Evolutionary conservation across 2,888 invertebrate genomes (phyloP), one percentile per base, ranked within the genome.

Genomic region (Acanthosepion lycidas): DNA sequence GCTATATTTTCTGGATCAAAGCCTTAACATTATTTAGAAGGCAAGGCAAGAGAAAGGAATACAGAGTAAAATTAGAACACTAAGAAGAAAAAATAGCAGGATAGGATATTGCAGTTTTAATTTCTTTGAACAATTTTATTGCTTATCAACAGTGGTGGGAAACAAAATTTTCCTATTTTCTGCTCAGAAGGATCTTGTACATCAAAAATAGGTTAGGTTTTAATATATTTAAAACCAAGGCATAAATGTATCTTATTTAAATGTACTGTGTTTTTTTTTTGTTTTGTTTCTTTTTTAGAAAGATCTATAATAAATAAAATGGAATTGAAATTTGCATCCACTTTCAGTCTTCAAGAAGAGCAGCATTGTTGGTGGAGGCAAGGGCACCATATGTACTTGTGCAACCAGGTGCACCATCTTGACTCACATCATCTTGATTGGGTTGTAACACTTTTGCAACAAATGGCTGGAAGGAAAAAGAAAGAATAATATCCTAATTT

Each of bases 391-490:
- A 93, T 18, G 53, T 78, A 6, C 59, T 78, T 23, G 94, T 94
- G 42, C 59, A n/a, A 64, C 91, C 49, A 23, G 59, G 91, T 42
- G 49, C 64, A 12, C 59, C 53, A 42, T 94, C 91, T 64, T 42
- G n/a, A 55, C 59, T 33, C n/a, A 55, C 64, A 33, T 42, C 64
- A 64, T 92, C 59, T 33, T 53, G 33, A 23, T 59, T 94, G 51
- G 48, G 49, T 26, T 55, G 26, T 48, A 94, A 42, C 23, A 94
- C 91, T 42, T 53, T 59, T 42, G 78, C 92, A 33, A 94, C 91
- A 59, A 95, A 94, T 49, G 95, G 91, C 92, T 92, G 94, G 64
- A 92, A 92, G 15, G 28, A 59, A 92, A 93, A 94, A 26, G 94
- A 91, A 91, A 94, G 94, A 23, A 94, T 48, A 94, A 91, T 49